phyloP scores from a whole-genome alignment of 2,113 vertebrate genomes.

The Vombatus ursinus region DNA sequence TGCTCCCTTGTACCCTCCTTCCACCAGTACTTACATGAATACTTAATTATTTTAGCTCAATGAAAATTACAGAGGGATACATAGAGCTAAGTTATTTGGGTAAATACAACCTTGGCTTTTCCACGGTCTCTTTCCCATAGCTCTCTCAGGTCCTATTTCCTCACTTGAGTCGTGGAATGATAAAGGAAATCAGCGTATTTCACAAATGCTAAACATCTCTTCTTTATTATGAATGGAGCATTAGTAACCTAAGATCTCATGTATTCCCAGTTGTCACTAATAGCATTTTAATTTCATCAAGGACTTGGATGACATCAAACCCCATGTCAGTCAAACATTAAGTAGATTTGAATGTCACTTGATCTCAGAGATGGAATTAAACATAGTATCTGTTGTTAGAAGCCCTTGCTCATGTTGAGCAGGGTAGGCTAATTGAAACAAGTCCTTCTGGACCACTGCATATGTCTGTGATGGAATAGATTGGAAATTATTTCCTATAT shows the following conservation, averaged over 20 bases:
- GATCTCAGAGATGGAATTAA: slow-evolving; percentile 75
- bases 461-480: not conserved
- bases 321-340: slow-evolving; percentile 63
- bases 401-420: not conserved
- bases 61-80: slow-evolving; percentile 64
- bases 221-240: slow-evolving; percentile 73
- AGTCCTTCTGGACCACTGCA: not conserved
- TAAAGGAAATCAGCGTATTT: slow-evolving; percentile 75
- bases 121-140: slow-evolving; percentile 58
- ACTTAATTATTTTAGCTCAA: slow-evolving; percentile 49
- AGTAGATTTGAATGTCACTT: slow-evolving; percentile 70
- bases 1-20: slow-evolving; percentile 23
- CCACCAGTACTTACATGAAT: slow-evolving; percentile 36
- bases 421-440: not conserved
- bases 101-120: slow-evolving; percentile 72
- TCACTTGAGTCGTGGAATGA: slow-evolving; percentile 65
- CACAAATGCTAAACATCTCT: slow-evolving; percentile 74
- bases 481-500: not conserved
- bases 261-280: slow-evolving; percentile 71
- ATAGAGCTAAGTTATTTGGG: slow-evolving; percentile 36
- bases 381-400: slow-evolving; percentile 53
- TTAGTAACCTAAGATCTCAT: slow-evolving; percentile 74
- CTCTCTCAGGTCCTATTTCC: slow-evolving; percentile 73
- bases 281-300: slow-evolving; percentile 79
- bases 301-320: slow-evolving; percentile 74